Evolutionary conservation across 2,113 vertebrate species (phyloP).

Genomic region (Brienomyrus brachyistius): DNA sequence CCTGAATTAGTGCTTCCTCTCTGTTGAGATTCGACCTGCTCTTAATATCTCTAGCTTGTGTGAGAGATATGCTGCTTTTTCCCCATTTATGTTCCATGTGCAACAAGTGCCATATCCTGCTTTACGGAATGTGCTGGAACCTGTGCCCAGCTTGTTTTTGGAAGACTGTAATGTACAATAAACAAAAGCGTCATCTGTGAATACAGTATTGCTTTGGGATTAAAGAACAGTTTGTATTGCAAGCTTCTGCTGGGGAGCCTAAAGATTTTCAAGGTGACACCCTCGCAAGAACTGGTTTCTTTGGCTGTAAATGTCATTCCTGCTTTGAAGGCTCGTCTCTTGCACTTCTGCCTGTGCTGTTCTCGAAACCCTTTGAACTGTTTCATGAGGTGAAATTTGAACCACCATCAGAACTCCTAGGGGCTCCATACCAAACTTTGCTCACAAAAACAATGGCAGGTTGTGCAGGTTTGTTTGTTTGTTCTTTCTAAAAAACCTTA

Average conservation of each 20-base stretch:
- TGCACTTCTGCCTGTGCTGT: neutral
- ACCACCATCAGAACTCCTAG: neutral
- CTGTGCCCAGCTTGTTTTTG: neutral
- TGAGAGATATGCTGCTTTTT: neutral
- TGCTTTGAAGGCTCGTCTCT: neutral
- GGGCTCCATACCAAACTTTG: neutral
- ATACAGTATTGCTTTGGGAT: neutral
- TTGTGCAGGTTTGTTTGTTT: slow-evolving; percentile 1
- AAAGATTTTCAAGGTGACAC: neutral
- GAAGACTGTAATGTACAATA: neutral
- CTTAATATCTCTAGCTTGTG: neutral
- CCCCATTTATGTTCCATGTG: neutral
- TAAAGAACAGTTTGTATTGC: neutral
- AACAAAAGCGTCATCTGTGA: neutral
- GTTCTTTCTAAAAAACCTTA: neutral
- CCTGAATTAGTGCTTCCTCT: neutral
- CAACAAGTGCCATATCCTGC: neutral
- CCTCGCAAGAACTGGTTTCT: neutral
- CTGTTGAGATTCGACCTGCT: neutral
- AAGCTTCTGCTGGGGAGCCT: neutral
- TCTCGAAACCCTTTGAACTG: neutral
- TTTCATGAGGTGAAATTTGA: neutral
- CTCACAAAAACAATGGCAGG: slow-evolving; percentile 1
- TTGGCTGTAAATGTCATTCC: neutral
- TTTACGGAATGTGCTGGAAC: neutral